Conservation (phyloP, 2,888 invertebrate species). For the Halictus quadricinctus region DNA sequence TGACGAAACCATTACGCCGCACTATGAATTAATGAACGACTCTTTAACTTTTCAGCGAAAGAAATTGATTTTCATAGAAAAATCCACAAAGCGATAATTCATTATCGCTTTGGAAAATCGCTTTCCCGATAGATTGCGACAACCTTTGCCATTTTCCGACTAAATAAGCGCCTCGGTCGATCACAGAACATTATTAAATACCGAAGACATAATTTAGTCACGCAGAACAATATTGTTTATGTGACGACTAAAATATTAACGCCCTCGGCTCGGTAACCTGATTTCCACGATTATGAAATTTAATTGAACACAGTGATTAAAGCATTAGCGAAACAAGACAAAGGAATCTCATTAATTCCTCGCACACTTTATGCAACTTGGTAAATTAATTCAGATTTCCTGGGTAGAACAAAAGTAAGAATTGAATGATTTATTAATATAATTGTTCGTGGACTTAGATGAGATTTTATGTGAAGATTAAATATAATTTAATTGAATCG, state of each 20-base stretch:
- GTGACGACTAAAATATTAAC: neutral
- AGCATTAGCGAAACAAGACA: neutral
- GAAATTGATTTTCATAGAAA: neutral
- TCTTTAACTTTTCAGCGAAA: neutral
- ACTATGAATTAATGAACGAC: neutral
- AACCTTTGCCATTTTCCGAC: neutral
- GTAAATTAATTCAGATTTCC: neutral
- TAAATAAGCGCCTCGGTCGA: neutral
- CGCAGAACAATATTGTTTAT: neutral
- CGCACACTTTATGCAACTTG: neutral
- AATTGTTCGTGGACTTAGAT: too few species aligned
- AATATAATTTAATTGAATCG: neutral
- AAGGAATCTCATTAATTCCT: neutral
- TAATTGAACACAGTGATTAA: neutral
- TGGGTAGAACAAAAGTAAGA: neutral
- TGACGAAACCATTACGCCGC: neutral
- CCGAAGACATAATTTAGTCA: neutral
- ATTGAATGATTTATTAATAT: too few species aligned
- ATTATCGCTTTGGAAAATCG: neutral
- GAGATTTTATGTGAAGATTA: neutral
- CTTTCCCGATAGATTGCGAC: neutral
- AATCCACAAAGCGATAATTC: neutral
- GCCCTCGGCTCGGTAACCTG: neutral
- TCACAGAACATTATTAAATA: neutral
- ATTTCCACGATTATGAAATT: neutral